Evolutionary conservation across 2,888 invertebrate genomes (phyloP).

Genomic region (Drosophila macrothrix): DNA sequence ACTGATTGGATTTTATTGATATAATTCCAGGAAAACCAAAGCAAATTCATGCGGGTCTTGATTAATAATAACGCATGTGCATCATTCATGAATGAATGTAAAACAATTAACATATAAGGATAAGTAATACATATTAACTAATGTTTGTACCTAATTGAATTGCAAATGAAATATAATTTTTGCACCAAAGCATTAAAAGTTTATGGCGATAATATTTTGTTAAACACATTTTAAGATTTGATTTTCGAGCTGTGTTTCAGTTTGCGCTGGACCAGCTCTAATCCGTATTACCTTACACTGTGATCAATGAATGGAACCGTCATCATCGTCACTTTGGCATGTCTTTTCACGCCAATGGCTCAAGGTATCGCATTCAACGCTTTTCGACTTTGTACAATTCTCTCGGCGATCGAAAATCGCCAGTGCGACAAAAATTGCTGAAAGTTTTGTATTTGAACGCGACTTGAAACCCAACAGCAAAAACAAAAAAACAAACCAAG

Average conservation of each 20-base stretch:
- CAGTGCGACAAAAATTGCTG: conserved; percentile 58
- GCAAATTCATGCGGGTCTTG: conserved; percentile 35
- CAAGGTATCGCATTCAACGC: conserved; percentile 83
- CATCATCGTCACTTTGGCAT: conserved; percentile 68
- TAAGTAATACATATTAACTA: not conserved
- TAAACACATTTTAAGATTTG: not conserved
- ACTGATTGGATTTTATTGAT: conserved; percentile 41
- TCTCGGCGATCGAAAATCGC: conserved; percentile 58
- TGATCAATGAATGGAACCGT: conserved; percentile 49
- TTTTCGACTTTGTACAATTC: conserved; percentile 60
- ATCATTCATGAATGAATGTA: conserved; percentile 21
- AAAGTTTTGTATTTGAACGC: conserved; percentile 70
- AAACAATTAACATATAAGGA: not conserved
- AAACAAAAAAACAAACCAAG: conserved; percentile 39
- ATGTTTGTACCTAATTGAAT: not conserved
- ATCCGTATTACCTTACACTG: conserved; percentile 19
- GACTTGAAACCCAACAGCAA: conserved; percentile 57
- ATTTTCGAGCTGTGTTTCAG: not conserved
- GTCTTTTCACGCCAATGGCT: conserved; percentile 74
- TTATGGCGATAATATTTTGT: not conserved
- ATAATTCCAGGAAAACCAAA: conserved; percentile 50
- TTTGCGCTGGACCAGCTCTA: conserved; percentile 1
- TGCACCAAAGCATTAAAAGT: not conserved
- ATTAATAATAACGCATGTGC: conserved; percentile 20
- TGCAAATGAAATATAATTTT: not conserved